Percentiles rank a stretch among this genome's conserved stretches.
These are phyloP conservation scores for Episyrphus balteatus DNA, from an alignment of 1,140 invertebrate genomes.

Conservation along the genomic window DNA sequence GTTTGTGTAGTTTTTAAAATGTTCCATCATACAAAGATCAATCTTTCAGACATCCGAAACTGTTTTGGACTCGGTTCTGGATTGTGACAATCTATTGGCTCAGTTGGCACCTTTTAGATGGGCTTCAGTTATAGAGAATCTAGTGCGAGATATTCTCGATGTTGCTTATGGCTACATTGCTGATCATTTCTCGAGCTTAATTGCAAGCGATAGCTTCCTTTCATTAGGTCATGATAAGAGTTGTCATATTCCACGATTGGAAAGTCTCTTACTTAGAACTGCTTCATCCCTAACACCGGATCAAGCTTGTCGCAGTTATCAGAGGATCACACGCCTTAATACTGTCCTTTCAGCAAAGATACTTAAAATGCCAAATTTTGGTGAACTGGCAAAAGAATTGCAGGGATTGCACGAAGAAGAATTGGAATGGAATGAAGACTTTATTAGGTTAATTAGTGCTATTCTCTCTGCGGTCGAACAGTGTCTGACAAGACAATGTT, in stretches of 20 bases:
- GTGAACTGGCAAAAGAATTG: conserved; percentile 27
- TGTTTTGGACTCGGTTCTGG: conserved; percentile 53
- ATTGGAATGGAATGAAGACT: conserved; percentile 35
- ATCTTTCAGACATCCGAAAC: conserved; percentile 46
- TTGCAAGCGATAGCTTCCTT: conserved; percentile 52
- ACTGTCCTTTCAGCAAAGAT: conserved; percentile 31
- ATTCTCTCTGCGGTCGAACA: conserved; percentile 46
- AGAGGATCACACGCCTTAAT: conserved; percentile 33
- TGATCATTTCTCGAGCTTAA: conserved; percentile 52
- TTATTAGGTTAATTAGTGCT: conserved; percentile 33
- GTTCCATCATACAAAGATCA: background rate
- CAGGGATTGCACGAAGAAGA: conserved; percentile 33
- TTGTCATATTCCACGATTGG: conserved; percentile 54
- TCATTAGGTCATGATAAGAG: conserved; percentile 51
- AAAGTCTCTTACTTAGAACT: conserved; percentile 52
- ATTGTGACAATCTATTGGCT: conserved; percentile 56
- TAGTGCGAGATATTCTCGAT: conserved; percentile 55
- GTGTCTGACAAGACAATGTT: conserved; percentile 48
- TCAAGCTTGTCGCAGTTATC: conserved; percentile 58
- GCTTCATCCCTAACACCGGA: conserved; percentile 53
- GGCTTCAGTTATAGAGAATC: conserved; percentile 55
- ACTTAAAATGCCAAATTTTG: conserved; percentile 30
- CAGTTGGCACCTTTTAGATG: conserved; percentile 58
- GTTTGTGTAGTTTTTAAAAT: conserved; percentile 5
- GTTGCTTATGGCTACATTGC: conserved; percentile 51